Base-by-base conservation (phyloP, 2,888 invertebrate species). In the Dicycla oo region DNA sequence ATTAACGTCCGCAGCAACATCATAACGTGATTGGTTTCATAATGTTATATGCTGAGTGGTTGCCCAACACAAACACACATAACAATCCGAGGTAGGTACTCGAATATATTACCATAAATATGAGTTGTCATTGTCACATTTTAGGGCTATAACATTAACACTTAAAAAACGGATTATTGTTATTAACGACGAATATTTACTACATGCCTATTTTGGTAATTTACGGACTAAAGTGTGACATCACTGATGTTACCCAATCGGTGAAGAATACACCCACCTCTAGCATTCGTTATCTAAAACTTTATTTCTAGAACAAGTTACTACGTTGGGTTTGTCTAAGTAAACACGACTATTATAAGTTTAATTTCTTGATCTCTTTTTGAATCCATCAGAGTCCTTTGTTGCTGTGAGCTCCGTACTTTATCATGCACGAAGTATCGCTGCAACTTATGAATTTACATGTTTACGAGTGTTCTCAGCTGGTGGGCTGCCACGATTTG, bases 401-500 rank as follows among this genome's bases (percentile, higher is more conserved):
- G 85, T 87, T 77, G 69, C 75, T 57, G 63, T 77, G 70, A 83
- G 66, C 75, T 80, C 63, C 53, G 76, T 82, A 86, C 85, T 90
- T 90, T 91, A 91, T 92, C 92, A 90, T 87, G 85, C 86, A 86
- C 84, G 86, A 85, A 84, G 88, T 86, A 89, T 91, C 87, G 88
- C 84, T 84, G 80, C 86, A 87, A 91, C 87, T 92, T 94, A 93
- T 93, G 93, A 90, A 94, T 94, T 93, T 92, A 91, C 93, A 94
- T 94, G 91, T 94, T 94, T 94, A 94, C 92, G 93, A 93, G 90
- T 86, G 83, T 85, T 86, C 93, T 81, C 94, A 72, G 94, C 91
- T 89, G 95, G 95, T 94, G 95, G 95, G 93, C 95, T 83, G 82
- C 80, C 78, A 91, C 92, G 92, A 94, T 95, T 94, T 94, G 94